phyloP scores from a whole-genome alignment of 2,113 vertebrate species.

The Siniperca knerii region DNA sequence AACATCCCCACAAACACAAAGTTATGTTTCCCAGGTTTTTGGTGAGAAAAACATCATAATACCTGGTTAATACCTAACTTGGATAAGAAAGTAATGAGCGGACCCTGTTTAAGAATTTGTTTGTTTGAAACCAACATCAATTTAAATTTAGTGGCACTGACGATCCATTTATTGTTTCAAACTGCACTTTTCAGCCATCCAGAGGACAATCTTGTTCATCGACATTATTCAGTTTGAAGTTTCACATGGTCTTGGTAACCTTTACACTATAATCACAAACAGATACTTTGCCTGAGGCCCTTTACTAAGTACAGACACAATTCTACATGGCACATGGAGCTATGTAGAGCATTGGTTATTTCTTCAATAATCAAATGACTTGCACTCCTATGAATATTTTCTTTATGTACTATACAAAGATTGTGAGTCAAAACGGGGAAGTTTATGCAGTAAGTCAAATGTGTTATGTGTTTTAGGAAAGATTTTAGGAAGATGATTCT shows the following conservation, averaged over 20 bases:
- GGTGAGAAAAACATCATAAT: neutral
- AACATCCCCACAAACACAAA: conserved; percentile 1
- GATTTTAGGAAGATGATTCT: no score
- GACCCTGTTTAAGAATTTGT: neutral
- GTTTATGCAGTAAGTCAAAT: neutral
- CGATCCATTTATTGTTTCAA: conserved; percentile 12
- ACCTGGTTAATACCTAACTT: neutral
- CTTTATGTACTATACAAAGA: neutral
- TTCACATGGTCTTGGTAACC: conserved; percentile 61
- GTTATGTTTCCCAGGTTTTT: conserved; percentile 38
- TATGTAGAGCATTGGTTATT: conserved; percentile 37
- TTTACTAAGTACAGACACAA: conserved; percentile 52
- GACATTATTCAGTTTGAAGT: conserved; percentile 52
- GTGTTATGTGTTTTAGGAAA: no score
- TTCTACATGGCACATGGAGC: conserved; percentile 55
- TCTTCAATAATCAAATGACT: conserved; percentile 27
- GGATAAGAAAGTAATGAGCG: neutral
- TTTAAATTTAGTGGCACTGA: conserved; percentile 11
- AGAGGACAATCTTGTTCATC: conserved; percentile 50
- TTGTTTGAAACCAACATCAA: neutral
- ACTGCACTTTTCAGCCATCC: conserved; percentile 28
- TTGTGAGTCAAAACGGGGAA: neutral
- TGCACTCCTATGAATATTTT: neutral
- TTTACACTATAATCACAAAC: conserved; percentile 72
- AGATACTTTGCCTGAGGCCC: conserved; percentile 52